Conservation (phyloP, 2,113 vertebrate species). For the Edolisoma coerulescens region DNA sequence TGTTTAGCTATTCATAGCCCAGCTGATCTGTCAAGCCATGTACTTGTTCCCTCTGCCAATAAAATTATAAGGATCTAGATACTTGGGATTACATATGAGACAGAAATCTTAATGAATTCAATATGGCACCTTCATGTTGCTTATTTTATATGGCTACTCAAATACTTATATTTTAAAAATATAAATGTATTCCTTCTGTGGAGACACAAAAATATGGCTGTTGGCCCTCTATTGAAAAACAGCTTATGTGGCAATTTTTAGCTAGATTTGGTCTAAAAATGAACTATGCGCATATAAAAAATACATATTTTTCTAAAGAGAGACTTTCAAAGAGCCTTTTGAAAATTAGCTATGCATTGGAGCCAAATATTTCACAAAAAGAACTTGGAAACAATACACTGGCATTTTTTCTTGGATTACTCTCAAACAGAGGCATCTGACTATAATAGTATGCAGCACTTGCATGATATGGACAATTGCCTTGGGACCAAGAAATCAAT, state of each 20-base stretch:
- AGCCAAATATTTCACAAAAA: slow-evolving; percentile 44
- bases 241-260: slow-evolving; percentile 25
- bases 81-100: not conserved
- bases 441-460: slow-evolving; percentile 16
- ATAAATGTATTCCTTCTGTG: slow-evolving; percentile 11
- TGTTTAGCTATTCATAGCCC: not conserved
- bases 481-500: slow-evolving; percentile 22
- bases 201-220: not conserved
- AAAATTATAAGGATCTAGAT: not conserved
- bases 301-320: not conserved
- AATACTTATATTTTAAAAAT: not conserved
- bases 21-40: not conserved
- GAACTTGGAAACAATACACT: slow-evolving; percentile 35
- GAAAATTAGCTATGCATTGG: slow-evolving; percentile 10
- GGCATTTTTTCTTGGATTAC: slow-evolving; percentile 33
- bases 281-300: not conserved
- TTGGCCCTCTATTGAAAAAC: not conserved
- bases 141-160: slow-evolving; percentile 22
- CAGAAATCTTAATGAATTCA: slow-evolving; percentile 34
- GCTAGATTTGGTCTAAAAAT: slow-evolving; percentile 16
- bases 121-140: not conserved
- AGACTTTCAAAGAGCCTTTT: slow-evolving; percentile 35
- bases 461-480: slow-evolving; percentile 40
- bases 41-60: not conserved
- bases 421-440: slow-evolving; percentile 36